Evolutionary conservation across 2,113 vertebrate genomes (phyloP), one percentile per base, ranked within the genome.

Genomic region (Rhinopomastus cyanomelas): DNA sequence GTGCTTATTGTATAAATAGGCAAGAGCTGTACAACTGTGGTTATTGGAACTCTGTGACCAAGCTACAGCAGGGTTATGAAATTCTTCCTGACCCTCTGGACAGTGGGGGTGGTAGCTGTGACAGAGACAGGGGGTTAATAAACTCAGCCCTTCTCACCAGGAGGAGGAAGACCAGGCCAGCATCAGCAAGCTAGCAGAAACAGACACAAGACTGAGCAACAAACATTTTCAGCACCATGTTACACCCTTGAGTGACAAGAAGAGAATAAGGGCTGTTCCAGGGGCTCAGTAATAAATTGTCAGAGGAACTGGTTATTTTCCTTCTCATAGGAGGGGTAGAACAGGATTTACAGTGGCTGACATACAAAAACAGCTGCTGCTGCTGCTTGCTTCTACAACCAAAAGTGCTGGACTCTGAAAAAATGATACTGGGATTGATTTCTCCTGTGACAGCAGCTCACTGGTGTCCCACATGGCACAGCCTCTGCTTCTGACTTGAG

Each of bases 1-100:
- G 96, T 97, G 95, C 96, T 97, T 97, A 96, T 95, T 95, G 94
- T 97, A 95, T 93, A 96, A 96, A 94, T 93, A 95, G 91, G 94
- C 83, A 92, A 91, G 65, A 86, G 37, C 29, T n/a, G 92, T 92
- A 9, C 1, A 68, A 5, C 67, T 96, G 62, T 93, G 73, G n/a
- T 95, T 92, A 22, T 93, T 95, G 61, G 17, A 30, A 8, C 4
- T 0, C 46, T 66, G 32, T 48, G 52, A 6, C 8, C 13, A 8
- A 8, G 55, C 25, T 13, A 1, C 1, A 26, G 44, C n/a, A 61
- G 39, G 64, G 8, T 2, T 3, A 26, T 2, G 34, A 7, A 26
- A 0, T 3, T 0, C 6, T 62, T 44, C 16, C 57, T 16, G 29
- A 8, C 39, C 18, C n/a, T 16, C 11, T 6, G 65, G 44, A 23